phyloP scores from a whole-genome alignment of 1,140 invertebrate species.

The Cryptotermes secundus region DNA sequence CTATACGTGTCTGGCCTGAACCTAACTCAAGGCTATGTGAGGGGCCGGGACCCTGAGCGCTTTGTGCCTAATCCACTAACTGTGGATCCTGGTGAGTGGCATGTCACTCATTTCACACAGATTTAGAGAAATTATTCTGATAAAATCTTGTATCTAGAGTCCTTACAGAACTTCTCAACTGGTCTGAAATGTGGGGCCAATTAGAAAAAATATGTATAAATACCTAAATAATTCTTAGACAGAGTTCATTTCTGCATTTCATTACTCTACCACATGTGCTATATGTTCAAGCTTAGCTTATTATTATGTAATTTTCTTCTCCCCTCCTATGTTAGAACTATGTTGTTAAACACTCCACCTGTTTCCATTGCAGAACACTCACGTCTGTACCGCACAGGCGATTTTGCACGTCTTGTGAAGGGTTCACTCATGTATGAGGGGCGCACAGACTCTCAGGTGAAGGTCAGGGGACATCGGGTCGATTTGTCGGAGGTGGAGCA shows the following conservation, averaged over 20 bases:
- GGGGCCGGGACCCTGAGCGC: constrained; percentile 65
- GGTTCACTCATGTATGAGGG: constrained; percentile 74
- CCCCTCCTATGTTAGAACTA: no score
- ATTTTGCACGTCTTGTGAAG: constrained; percentile 75
- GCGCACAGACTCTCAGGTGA: constrained; percentile 81
- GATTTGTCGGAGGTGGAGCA: constrained; percentile 82
- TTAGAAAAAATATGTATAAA: no score
- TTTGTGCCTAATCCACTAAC: constrained; percentile 72
- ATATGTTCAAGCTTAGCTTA: no score
- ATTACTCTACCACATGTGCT: no score
- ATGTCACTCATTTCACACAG: not conserved
- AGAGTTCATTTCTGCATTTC: no score
- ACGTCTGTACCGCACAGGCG: constrained; percentile 76
- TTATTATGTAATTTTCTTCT: no score
- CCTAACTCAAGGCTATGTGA: constrained; percentile 76
- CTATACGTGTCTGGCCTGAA: constrained; percentile 76
- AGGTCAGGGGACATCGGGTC: constrained; percentile 81
- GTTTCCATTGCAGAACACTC: constrained; percentile 54
- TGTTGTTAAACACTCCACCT: no score
- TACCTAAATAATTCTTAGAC: no score
- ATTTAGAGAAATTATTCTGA: not conserved
- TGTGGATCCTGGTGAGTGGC: constrained; percentile 59
- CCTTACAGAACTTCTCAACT: no score
- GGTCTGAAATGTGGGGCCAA: no score
- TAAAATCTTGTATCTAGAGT: not conserved